Evolutionary conservation across 2,113 vertebrate species (phyloP).

Genomic region (Crypturellus undulatus): DNA sequence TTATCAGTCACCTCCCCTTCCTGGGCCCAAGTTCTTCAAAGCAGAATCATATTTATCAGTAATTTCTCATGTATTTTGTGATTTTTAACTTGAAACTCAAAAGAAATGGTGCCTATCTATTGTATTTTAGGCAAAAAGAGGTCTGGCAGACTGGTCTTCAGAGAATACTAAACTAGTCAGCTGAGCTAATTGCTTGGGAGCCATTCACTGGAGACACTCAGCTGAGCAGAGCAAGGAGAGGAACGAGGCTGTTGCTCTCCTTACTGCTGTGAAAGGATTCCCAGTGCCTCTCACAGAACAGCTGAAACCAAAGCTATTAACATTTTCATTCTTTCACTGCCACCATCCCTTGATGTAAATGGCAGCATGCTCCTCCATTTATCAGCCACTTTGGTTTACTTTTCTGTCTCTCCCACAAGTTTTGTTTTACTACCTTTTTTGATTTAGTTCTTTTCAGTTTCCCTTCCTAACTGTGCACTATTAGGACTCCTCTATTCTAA

Average conservation of each 20-base stretch:
- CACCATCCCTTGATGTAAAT: neutral
- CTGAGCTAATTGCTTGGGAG: neutral
- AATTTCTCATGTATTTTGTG: neutral
- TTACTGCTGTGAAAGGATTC: neutral
- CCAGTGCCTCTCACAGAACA: neutral
- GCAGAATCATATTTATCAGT: neutral
- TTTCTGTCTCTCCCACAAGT: neutral
- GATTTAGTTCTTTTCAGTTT: slow-evolving; percentile 29
- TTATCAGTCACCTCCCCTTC: neutral
- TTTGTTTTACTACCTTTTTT: slow-evolving; percentile 14
- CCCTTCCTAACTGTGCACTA: neutral
- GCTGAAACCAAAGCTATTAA: neutral
- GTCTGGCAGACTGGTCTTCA: neutral
- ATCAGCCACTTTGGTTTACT: slow-evolving; percentile 1
- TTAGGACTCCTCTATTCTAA: slow-evolving; percentile 41
- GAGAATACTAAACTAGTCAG: neutral
- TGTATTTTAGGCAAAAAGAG: neutral
- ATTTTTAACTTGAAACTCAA: neutral
- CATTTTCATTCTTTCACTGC: neutral
- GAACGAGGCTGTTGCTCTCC: neutral
- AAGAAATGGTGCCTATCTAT: neutral
- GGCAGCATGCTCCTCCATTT: neutral
- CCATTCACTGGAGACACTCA: neutral
- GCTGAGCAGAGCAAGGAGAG: neutral
- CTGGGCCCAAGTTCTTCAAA: neutral